A percentile compares a stretch with the other conserved stretches of the same genome.
These are phyloP conservation scores for Cosmopolites sordidus DNA, from an alignment of 2,888 invertebrate species.

Conservation along the genomic window DNA sequence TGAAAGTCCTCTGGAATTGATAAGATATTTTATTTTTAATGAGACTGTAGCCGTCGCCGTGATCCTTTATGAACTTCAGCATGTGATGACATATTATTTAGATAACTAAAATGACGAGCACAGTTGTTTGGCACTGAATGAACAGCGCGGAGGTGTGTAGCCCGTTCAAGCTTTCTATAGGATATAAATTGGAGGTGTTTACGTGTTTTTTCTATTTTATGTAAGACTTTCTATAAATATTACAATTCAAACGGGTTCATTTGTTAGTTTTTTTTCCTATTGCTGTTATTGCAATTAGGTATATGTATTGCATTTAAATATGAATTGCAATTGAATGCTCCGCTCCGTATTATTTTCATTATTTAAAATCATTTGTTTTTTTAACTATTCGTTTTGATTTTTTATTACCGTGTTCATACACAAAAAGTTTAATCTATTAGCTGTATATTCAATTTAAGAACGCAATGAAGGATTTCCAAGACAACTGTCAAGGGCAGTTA, in stretches of 20 bases:
- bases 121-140: slow-evolving; percentile 14
- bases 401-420: no score
- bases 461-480: slow-evolving; percentile 19
- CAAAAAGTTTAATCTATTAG: no score
- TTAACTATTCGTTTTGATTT: no score
- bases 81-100: slow-evolving; percentile 11
- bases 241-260: background rate
- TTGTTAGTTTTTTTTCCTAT: slow-evolving; percentile 5
- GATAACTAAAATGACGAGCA: slow-evolving; percentile 8
- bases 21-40: no score
- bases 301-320: background rate
- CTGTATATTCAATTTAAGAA: background rate
- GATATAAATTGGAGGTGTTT: slow-evolving; percentile 12
- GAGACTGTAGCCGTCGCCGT: no score
- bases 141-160: slow-evolving; percentile 18
- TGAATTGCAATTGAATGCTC: no score
- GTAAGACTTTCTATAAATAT: slow-evolving; percentile 13
- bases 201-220: slow-evolving; percentile 3
- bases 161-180: slow-evolving; percentile 7
- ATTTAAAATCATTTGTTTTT: no score
- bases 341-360: no score
- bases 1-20: no score
- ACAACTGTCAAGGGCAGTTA: slow-evolving; percentile 45
- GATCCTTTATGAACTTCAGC: slow-evolving; percentile 7
- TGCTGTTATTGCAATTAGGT: background rate